Percentiles rank a stretch among this genome's conserved stretches.
These are phyloP conservation scores for Spodoptera exigua DNA, from an alignment of 2,888 invertebrate species.

Conservation along the genomic window DNA sequence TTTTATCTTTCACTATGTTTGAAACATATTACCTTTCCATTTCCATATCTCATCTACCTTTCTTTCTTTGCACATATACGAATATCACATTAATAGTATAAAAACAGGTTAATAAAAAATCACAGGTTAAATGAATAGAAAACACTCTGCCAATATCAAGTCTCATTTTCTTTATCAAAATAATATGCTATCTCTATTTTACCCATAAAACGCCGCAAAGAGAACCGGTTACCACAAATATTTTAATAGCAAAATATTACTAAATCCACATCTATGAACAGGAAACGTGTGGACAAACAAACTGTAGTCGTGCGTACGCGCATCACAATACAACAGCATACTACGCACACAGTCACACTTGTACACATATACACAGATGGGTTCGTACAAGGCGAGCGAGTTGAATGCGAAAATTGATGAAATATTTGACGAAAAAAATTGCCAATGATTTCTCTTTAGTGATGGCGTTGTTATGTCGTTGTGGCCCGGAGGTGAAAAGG, in stretches of 20 bases:
- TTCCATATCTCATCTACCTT: no score
- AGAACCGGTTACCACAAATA: constrained; percentile 40
- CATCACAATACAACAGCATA: constrained; percentile 37
- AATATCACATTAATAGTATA: no score
- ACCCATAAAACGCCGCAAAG: constrained; percentile 23
- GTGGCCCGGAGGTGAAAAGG: neutral
- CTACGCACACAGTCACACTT: constrained; percentile 44
- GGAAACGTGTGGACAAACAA: constrained; percentile 38
- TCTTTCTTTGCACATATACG: no score
- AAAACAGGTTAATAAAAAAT: no score
- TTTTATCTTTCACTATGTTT: no score
- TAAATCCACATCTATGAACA: constrained; percentile 30
- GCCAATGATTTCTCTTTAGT: constrained; percentile 5
- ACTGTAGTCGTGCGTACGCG: constrained; percentile 28
- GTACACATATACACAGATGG: constrained; percentile 49
- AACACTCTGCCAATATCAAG: neutral
- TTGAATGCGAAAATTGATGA: constrained; percentile 41
- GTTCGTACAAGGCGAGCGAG: constrained; percentile 50
- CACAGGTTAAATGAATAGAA: neutral
- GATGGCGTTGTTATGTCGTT: neutral
- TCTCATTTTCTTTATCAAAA: constrained; percentile 2
- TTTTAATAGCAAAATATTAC: constrained; percentile 37
- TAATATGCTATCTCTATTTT: constrained; percentile 21
- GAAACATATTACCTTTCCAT: no score
- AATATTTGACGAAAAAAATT: constrained; percentile 23